phyloP scores from a whole-genome alignment of 2,888 invertebrate genomes.

The Sinodicranocentrus sp. region DNA sequence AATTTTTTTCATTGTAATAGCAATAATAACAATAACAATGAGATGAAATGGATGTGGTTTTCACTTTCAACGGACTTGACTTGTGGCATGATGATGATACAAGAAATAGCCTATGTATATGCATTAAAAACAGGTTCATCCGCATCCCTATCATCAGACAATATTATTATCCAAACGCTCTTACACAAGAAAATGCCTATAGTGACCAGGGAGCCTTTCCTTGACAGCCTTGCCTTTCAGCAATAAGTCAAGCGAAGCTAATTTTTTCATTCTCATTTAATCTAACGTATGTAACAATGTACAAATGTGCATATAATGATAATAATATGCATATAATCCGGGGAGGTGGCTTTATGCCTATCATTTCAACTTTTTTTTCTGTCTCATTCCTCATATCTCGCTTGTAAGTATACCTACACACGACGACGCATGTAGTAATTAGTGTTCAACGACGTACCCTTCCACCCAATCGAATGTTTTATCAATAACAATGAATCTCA shows the following conservation, averaged over 20 bases:
- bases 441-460: constrained; percentile 19
- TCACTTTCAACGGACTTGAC: constrained; percentile 44
- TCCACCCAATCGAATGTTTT: not conserved
- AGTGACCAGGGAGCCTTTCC: no score
- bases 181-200: constrained; percentile 45
- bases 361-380: not conserved
- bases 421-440: constrained; percentile 34
- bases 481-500: not conserved
- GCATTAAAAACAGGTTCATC: constrained; percentile 58
- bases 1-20: constrained; percentile 1
- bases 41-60: constrained; percentile 31
- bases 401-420: no score
- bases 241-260: not conserved
- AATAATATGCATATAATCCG: not conserved
- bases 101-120: constrained; percentile 9
- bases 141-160: constrained; percentile 16
- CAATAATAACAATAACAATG: constrained; percentile 14
- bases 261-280: not conserved
- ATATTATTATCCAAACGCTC: constrained; percentile 14
- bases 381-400: not conserved
- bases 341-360: not conserved
- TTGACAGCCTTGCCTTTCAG: no score
- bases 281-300: constrained; percentile 16
- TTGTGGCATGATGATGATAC: constrained; percentile 4
- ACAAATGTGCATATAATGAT: not conserved